phyloP scores from a whole-genome alignment of 2,888 invertebrate genomes.

The Tetragonisca angustula region DNA sequence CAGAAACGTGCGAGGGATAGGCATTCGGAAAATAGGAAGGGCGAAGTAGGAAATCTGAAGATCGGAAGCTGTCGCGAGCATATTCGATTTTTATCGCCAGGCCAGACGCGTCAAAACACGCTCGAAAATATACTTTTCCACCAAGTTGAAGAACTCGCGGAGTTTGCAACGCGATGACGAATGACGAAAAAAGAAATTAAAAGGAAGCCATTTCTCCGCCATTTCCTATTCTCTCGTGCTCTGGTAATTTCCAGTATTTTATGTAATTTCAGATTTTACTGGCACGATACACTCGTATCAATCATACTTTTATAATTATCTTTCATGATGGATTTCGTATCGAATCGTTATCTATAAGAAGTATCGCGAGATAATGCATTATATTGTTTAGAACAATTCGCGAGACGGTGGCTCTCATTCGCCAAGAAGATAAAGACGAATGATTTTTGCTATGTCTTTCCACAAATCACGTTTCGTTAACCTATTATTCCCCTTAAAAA shows the following conservation, averaged over 20 bases:
- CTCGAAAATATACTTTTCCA: background rate
- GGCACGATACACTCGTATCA: no score
- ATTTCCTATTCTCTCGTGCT: no score
- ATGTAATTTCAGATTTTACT: no score
- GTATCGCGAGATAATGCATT: background rate
- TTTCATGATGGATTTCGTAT: background rate
- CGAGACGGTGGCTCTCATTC: background rate
- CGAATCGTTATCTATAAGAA: background rate
- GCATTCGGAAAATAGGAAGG: background rate
- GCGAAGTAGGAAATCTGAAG: background rate
- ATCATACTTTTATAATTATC: background rate
- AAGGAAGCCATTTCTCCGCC: no score
- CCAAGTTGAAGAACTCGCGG: background rate
- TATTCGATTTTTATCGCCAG: slow-evolving; percentile 19
- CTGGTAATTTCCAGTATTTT: no score
- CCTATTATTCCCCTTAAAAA: background rate
- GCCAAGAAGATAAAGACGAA: background rate
- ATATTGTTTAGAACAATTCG: no score
- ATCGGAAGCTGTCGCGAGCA: background rate
- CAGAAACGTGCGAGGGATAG: background rate
- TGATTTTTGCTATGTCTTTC: background rate
- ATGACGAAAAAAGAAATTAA: no score
- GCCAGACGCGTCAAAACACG: background rate
- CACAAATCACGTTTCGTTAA: background rate
- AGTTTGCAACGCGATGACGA: background rate